These are phyloP conservation scores for Xenopus petersii DNA, from an alignment of 2,797 vertebrate species.

Conservation along the genomic window DNA sequence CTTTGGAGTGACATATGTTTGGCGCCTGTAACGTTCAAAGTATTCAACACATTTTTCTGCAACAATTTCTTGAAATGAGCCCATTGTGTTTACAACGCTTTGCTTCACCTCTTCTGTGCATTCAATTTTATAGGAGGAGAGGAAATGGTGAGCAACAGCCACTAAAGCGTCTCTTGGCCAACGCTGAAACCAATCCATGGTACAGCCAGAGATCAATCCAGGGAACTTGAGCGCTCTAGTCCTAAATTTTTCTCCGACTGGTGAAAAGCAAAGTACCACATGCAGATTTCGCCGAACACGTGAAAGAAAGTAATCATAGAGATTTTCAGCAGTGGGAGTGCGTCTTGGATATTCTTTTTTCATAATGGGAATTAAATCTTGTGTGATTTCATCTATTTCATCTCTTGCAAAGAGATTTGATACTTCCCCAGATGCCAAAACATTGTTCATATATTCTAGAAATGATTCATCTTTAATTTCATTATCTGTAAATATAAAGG, in stretches of 20 bases:
- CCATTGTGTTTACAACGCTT: conserved; percentile 75
- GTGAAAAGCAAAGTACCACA: conserved; percentile 82
- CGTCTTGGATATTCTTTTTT: conserved; percentile 71
- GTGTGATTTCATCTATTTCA: conserved; percentile 77
- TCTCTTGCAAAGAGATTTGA: conserved; percentile 80
- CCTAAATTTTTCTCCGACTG: conserved; percentile 79
- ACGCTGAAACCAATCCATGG: conserved; percentile 79
- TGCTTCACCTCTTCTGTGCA: conserved; percentile 73
- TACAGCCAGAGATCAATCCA: conserved; percentile 80
- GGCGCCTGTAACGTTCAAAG: conserved; percentile 76
- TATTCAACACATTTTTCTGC: conserved; percentile 77
- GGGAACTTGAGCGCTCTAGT: conserved; percentile 75
- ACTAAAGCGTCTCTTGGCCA: conserved; percentile 81
- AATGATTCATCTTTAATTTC: conserved; percentile 83
- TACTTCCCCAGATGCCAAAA: conserved; percentile 77
- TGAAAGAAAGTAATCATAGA: conserved; percentile 78
- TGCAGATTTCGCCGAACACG: conserved; percentile 77
- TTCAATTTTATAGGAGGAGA: conserved; percentile 69
- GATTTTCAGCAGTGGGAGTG: conserved; percentile 72
- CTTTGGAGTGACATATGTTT: conserved; percentile 79
- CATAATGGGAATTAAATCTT: conserved; percentile 74
- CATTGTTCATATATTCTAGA: conserved; percentile 82
- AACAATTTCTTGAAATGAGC: conserved; percentile 78
- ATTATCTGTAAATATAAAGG: conserved; percentile 80
- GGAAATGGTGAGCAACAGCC: conserved; percentile 78